These are phyloP conservation scores for Lithophane leautieri DNA, from an alignment of 2,888 invertebrate genomes.

Conservation along the genomic window DNA sequence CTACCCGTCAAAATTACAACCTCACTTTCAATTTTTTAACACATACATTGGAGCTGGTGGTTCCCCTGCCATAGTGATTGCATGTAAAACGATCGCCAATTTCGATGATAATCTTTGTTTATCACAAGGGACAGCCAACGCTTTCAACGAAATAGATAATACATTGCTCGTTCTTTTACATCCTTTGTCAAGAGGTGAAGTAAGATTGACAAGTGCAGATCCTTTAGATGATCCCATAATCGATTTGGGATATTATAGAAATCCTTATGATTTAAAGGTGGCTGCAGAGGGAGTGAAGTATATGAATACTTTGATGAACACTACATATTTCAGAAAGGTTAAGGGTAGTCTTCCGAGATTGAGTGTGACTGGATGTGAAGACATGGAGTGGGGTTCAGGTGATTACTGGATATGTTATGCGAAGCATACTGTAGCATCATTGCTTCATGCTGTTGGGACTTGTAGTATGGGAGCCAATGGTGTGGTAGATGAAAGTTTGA, in stretches of 20 bases:
- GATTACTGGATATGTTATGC: constrained; percentile 92
- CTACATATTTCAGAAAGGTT: constrained; percentile 76
- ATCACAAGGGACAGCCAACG: constrained; percentile 75
- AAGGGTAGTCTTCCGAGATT: constrained; percentile 72
- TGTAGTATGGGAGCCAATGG: constrained; percentile 82
- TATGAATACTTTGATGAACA: constrained; percentile 73
- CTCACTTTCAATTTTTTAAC: constrained; percentile 82
- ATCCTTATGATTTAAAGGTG: constrained; percentile 73
- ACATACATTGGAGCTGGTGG: constrained; percentile 78
- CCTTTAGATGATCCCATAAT: constrained; percentile 80
- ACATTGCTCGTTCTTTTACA: constrained; percentile 75
- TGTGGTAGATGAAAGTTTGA: constrained; percentile 81
- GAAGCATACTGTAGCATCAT: constrained; percentile 88
- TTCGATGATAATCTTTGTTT: constrained; percentile 72
- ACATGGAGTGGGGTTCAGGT: constrained; percentile 87
- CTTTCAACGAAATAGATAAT: constrained; percentile 75
- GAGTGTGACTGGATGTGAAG: constrained; percentile 88
- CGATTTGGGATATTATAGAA: constrained; percentile 78
- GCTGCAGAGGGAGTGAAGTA: constrained; percentile 77
- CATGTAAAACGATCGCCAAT: constrained; percentile 70
- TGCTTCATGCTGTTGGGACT: constrained; percentile 91
- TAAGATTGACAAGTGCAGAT: constrained; percentile 77
- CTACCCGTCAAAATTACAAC: constrained; percentile 63
- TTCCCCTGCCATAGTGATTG: constrained; percentile 69
- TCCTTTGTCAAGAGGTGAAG: constrained; percentile 80